Conservation (phyloP, 2,888 invertebrate genomes). For the Steinernema carpocapsae region DNA sequence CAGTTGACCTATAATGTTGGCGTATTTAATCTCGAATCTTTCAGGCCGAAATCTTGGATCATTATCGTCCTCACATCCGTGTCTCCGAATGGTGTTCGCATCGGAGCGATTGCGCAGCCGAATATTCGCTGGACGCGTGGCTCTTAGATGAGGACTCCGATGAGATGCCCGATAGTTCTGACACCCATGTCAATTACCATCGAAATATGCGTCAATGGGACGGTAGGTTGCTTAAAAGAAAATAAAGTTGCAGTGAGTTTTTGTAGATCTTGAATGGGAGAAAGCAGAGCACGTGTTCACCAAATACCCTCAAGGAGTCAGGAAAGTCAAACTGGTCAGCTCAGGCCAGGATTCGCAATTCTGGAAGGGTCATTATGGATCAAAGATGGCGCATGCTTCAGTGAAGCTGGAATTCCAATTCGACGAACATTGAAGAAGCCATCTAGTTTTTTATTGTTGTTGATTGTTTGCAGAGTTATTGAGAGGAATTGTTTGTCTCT, state of each 20-base stretch:
- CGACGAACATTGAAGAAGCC: not conserved
- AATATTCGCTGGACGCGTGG: not conserved
- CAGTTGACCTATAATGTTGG: not conserved
- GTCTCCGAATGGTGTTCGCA: slow-evolving; percentile 17
- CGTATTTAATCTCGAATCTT: not conserved
- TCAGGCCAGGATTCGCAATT: slow-evolving; percentile 42
- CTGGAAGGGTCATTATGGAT: slow-evolving; percentile 44
- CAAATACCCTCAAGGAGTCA: slow-evolving; percentile 27
- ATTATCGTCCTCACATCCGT: not conserved
- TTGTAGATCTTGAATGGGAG: slow-evolving; percentile 38
- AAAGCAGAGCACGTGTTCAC: slow-evolving; percentile 33
- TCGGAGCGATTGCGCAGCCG: slow-evolving; percentile 10
- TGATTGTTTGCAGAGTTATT: no score
- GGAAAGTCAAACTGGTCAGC: slow-evolving; percentile 22
- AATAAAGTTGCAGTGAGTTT: not conserved
- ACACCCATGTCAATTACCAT: not conserved
- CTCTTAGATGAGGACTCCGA: slow-evolving; percentile 10
- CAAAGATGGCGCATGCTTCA: slow-evolving; percentile 41
- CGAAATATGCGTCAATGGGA: slow-evolving; percentile 36
- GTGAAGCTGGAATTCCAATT: slow-evolving; percentile 33
- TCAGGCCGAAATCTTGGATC: slow-evolving; percentile 1
- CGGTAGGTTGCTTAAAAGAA: not conserved
- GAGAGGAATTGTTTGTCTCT: no score
- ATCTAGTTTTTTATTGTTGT: no score
- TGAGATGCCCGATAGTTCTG: not conserved